Conservation (phyloP, 1,140 invertebrate species). For the Frieseomelitta varia region DNA sequence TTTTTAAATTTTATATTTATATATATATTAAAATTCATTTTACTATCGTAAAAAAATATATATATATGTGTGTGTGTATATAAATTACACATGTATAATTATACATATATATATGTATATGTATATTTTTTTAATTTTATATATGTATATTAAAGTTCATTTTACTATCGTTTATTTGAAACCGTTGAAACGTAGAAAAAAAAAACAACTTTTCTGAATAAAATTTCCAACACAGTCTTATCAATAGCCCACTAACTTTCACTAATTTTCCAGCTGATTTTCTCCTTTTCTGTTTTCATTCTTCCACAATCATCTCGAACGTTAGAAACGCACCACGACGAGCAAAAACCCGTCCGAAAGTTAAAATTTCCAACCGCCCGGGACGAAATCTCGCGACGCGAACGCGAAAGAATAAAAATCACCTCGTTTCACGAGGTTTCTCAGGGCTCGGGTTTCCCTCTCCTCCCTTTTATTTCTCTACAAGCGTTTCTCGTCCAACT, state of each 20-base stretch:
- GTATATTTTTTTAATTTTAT: no score
- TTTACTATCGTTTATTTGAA: no score
- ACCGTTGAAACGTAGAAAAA: not conserved
- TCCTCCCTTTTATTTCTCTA: not conserved
- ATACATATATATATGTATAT: no score
- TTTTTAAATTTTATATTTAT: no score
- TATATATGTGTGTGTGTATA: no score
- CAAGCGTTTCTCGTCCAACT: not conserved
- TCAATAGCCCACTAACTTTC: no score
- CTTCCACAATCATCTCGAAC: not conserved
- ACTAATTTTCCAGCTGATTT: not conserved
- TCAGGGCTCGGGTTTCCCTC: no score
- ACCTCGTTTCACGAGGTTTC: not conserved
- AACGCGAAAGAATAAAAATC: not conserved
- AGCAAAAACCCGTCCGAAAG: not conserved
- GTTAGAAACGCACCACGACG: no score
- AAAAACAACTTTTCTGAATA: not conserved
- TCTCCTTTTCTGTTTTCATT: conserved; percentile 45
- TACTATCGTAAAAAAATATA: no score
- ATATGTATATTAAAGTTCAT: not conserved
- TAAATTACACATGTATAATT: no score
- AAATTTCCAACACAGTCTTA: not conserved
- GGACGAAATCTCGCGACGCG: not conserved
- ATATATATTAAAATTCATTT: no score
- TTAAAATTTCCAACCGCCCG: not conserved